Evolutionary conservation across 1,140 invertebrate genomes (phyloP).

Genomic region (Nylanderia fulva): DNA sequence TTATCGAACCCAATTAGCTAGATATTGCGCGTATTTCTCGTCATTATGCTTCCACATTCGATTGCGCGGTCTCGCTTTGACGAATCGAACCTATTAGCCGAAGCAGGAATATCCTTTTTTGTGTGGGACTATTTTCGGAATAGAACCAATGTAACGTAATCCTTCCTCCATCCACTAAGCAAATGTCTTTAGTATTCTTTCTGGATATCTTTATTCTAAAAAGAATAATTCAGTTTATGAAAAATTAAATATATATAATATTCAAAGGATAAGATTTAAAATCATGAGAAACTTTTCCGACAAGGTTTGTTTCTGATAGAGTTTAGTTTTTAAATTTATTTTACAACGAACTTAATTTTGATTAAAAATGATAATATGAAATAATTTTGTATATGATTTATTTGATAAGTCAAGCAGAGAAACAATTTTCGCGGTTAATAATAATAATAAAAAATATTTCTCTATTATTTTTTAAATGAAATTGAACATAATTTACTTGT

Average conservation of each 20-base stretch:
- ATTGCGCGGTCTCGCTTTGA: slow-evolving; percentile 33
- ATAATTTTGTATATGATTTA: not conserved
- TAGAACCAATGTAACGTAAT: not conserved
- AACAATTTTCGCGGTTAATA: not conserved
- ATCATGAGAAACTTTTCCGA: not conserved
- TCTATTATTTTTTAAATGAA: no score
- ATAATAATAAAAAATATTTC: no score
- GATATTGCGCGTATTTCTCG: slow-evolving; percentile 56
- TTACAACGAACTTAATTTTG: not conserved
- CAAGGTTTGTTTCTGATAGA: not conserved
- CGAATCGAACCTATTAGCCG: slow-evolving; percentile 41
- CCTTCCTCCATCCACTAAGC: not conserved
- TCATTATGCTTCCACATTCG: slow-evolving; percentile 44
- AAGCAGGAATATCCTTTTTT: slow-evolving; percentile 4
- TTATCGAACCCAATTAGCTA: slow-evolving; percentile 53
- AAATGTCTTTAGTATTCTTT: not conserved
- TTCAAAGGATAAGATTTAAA: not conserved
- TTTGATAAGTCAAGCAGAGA: not conserved
- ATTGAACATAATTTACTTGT: not conserved
- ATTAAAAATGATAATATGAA: not conserved
- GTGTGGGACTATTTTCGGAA: not conserved
- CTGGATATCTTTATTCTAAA: no score
- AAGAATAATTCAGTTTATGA: not conserved
- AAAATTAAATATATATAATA: not conserved
- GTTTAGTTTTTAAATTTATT: not conserved